phyloP scores from a whole-genome alignment of 1,140 invertebrate species.

The Propsilocerus akamusi region DNA sequence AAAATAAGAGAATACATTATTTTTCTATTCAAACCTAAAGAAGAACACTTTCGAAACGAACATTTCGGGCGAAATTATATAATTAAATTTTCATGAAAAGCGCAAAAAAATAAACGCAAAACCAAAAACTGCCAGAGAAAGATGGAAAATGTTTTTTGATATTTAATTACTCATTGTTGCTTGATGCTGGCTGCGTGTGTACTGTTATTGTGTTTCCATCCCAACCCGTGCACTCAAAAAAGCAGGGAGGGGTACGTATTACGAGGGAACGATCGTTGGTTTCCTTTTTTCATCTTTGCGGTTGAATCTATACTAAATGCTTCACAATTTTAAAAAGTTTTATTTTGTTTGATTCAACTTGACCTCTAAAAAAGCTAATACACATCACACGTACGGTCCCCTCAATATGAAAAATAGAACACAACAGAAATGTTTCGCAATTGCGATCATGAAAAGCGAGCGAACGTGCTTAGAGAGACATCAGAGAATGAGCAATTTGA shows the following conservation, averaged over 20 bases:
- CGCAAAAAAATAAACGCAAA: background rate
- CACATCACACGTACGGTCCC: background rate
- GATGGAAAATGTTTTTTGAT: background rate
- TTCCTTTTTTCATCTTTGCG: no score
- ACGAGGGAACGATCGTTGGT: no score
- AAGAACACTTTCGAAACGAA: no score
- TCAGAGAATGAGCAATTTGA: background rate
- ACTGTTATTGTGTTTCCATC: background rate
- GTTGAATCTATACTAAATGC: no score
- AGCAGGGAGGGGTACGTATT: no score
- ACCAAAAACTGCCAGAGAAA: background rate
- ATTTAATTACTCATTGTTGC: background rate
- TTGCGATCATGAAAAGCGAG: background rate
- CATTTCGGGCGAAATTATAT: no score
- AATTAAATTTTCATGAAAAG: background rate
- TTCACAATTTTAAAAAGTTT: background rate
- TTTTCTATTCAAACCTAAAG: no score
- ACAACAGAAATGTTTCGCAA: background rate
- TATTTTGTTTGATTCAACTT: no score
- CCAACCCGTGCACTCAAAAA: no score
- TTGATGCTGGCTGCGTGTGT: background rate
- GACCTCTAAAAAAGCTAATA: background rate
- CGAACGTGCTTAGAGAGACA: background rate
- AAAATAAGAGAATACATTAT: no score
- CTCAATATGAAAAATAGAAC: background rate